These are phyloP conservation scores for Zaprionus lineosus DNA, from an alignment of 2,888 invertebrate species.

Conservation along the genomic window DNA sequence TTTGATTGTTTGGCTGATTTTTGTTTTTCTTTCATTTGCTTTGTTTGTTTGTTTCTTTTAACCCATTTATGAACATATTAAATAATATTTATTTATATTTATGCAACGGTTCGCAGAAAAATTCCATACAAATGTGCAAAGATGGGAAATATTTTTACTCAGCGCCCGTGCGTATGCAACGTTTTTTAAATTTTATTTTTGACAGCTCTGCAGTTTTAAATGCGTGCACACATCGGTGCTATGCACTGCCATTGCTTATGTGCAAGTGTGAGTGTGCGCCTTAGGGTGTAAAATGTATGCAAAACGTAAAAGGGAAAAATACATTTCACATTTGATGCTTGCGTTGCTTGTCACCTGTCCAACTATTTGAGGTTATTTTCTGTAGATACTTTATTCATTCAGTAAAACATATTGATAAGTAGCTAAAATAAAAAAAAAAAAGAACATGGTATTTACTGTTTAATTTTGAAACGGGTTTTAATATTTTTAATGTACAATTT, in stretches of 20 bases:
- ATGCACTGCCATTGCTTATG: constrained; percentile 2
- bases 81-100: constrained; percentile 57
- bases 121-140: constrained; percentile 9
- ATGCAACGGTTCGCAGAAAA: constrained; percentile 25
- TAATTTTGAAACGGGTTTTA: too few relatives aligned
- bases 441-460: too few relatives aligned
- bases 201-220: background rate
- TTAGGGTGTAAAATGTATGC: constrained; percentile 3
- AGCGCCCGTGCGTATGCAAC: constrained; percentile 45
- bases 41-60: constrained; percentile 24
- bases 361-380: too few relatives aligned
- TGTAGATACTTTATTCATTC: too few relatives aligned
- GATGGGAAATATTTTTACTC: constrained; percentile 16
- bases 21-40: constrained; percentile 19
- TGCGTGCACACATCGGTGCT: too few relatives aligned
- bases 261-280: background rate
- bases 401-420: too few relatives aligned
- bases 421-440: too few relatives aligned
- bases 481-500: too few relatives aligned
- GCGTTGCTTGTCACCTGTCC: too few relatives aligned
- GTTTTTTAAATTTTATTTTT: constrained; percentile 32
- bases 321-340: background rate
- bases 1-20: constrained; percentile 19
- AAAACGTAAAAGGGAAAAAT: too few relatives aligned
- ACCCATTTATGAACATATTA: constrained; percentile 53